Evolutionary conservation across 2,888 invertebrate species (phyloP).

Genomic region (Hypercompe scribonia): DNA sequence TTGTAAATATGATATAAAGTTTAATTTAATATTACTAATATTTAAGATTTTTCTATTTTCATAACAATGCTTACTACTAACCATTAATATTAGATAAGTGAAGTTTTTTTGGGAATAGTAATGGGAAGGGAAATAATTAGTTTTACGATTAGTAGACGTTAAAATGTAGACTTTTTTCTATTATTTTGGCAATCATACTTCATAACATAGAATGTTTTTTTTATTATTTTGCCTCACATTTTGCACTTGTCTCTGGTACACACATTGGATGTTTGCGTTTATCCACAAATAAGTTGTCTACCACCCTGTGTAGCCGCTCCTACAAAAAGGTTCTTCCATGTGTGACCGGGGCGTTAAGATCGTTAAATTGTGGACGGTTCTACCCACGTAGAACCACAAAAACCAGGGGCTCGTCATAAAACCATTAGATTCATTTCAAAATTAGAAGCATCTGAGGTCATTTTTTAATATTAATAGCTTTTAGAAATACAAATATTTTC

Average conservation of each 20-base stretch:
- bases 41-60: constrained; percentile 27
- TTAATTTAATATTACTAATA: constrained; percentile 27
- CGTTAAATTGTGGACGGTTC: constrained; percentile 55
- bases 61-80: neutral
- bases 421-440: constrained; percentile 56
- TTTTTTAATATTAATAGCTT: constrained; percentile 62
- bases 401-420: constrained; percentile 66
- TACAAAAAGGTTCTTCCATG: constrained; percentile 19
- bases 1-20: constrained; percentile 37
- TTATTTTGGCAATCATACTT: constrained; percentile 63
- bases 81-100: neutral
- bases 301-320: constrained; percentile 19
- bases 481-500: constrained; percentile 55
- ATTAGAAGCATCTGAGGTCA: constrained; percentile 50
- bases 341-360: constrained; percentile 34
- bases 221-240: constrained; percentile 75
- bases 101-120: neutral
- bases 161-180: constrained; percentile 37
- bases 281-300: constrained; percentile 7
- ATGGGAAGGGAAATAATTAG: neutral
- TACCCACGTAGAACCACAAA: constrained; percentile 44
- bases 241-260: constrained; percentile 62
- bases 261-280: constrained; percentile 22
- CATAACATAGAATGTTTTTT: constrained; percentile 54
- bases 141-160: neutral